A percentile compares a stretch with the other conserved stretches of the same genome.
These are phyloP conservation scores for Hormaphis cornu DNA, from an alignment of 1,140 invertebrate genomes.

Conservation along the genomic window DNA sequence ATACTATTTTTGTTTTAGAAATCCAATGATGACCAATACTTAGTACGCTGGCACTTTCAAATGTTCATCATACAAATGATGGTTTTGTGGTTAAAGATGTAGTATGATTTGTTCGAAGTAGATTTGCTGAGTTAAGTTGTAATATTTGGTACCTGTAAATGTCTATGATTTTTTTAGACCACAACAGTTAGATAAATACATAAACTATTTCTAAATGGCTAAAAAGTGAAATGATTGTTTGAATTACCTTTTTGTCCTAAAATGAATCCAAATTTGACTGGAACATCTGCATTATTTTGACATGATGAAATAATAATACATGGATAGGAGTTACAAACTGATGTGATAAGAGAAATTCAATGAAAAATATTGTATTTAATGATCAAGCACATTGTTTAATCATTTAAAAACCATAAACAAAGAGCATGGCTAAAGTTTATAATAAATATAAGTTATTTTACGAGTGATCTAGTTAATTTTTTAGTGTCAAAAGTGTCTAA, in stretches of 20 bases:
- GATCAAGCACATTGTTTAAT: neutral
- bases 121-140: neutral
- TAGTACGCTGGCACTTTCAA: neutral
- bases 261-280: constrained; percentile 22
- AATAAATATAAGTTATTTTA: too few species aligned
- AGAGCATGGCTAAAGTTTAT: too few species aligned
- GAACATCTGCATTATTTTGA: constrained; percentile 14
- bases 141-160: constrained; percentile 10
- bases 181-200: neutral
- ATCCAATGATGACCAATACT: neutral
- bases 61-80: neutral
- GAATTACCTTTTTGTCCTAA: constrained; percentile 24
- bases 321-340: neutral
- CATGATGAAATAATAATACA: neutral
- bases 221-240: constrained; percentile 1
- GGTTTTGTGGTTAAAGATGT: constrained; percentile 13
- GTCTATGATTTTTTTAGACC: constrained; percentile 25
- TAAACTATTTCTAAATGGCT: constrained; percentile 19
- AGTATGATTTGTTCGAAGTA: constrained; percentile 13
- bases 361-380: neutral
- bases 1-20: neutral
- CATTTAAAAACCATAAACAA: neutral
- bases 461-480: too few species aligned
- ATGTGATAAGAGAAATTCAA: neutral
- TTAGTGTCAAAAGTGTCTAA: too few species aligned